Percentiles rank a stretch among this genome's conserved stretches.
Evolutionary conservation across 2,888 invertebrate species (phyloP).

Genomic region (Agrotis exclamationis): DNA sequence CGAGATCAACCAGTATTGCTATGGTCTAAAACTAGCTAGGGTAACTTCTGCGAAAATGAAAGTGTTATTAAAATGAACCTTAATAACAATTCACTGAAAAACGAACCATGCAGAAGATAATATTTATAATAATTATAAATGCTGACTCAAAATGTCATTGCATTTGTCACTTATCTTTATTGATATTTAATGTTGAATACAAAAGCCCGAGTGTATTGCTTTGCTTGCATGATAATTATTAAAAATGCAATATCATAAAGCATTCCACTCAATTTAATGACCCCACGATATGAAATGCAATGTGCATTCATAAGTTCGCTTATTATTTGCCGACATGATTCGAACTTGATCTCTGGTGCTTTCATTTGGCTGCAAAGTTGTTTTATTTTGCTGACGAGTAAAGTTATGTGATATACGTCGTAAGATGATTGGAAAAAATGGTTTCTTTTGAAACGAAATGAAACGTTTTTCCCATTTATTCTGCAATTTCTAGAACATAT

Average conservation of each 20-base stretch:
- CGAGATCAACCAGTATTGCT: not conserved
- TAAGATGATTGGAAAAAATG: not conserved
- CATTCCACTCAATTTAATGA: constrained; percentile 31
- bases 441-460: not conserved
- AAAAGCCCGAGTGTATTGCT: constrained; percentile 7
- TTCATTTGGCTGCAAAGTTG: not conserved
- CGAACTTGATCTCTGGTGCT: not conserved
- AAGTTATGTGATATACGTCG: not conserved
- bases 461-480: not conserved
- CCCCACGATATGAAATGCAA: constrained; percentile 43
- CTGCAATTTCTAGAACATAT: not conserved
- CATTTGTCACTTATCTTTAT: constrained; percentile 41
- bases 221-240: constrained; percentile 35
- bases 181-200: constrained; percentile 36
- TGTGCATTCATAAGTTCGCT: constrained; percentile 31
- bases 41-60: not conserved
- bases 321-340: constrained; percentile 12
- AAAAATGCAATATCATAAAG: constrained; percentile 54
- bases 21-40: not conserved
- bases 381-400: not conserved
- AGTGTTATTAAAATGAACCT: too few species aligned
- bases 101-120: not conserved
- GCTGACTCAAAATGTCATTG: constrained; percentile 15
- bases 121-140: constrained; percentile 8
- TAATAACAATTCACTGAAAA: not conserved